Evolutionary conservation across 1,140 invertebrate species (phyloP), one percentile per base, ranked within the genome.

Genomic region (Kradibia gibbosae): DNA sequence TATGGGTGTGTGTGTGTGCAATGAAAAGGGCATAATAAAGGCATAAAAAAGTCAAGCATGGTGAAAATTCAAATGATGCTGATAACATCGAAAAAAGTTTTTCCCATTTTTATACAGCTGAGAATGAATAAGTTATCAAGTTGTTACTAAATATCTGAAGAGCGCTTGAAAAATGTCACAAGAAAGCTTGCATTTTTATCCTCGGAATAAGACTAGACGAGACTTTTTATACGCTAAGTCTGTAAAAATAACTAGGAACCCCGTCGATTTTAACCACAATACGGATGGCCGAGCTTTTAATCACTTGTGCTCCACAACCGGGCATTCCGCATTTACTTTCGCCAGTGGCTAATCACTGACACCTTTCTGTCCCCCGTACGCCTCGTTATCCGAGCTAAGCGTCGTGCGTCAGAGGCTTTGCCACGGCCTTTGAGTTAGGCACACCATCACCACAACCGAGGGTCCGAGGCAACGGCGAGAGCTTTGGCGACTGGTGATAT

Each of bases 401-500:
- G 1, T 10, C 20, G 15, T 39, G 62, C 1, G 28, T 67, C 36
- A 36, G n/a, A 25, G 36, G 34, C 34, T 67, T 67, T 39, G 34
- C 28, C 60, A 22, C 0, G 28, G 28, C 36, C 75, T 77, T 77
- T 65, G 75, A 77, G 57, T 60, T 34, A 31, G 0, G 28, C 75
- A 65, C 25, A 65, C 42, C 39, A 15, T 4, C 15, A 65, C 25
- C 25, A 20, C 36, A 34, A 28, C 8, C 7, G 48, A 75, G 36
- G 73, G 34, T n/a, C 34, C 34, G n/a, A 28, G 36, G 4, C 25
- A 4, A 28, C n/a, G 34, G 20, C 17, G 0, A 2, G 39, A n/a
- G 20, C 55, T n/a, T 20, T 8, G 4, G 4, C 20, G 13, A n/a
- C 8, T 2, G 42, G 7, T 7, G 28, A 4, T 34, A 34, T n/a